These are phyloP conservation scores for Eupithecia abbreviata DNA, from an alignment of 2,888 invertebrate species.

Conservation along the genomic window DNA sequence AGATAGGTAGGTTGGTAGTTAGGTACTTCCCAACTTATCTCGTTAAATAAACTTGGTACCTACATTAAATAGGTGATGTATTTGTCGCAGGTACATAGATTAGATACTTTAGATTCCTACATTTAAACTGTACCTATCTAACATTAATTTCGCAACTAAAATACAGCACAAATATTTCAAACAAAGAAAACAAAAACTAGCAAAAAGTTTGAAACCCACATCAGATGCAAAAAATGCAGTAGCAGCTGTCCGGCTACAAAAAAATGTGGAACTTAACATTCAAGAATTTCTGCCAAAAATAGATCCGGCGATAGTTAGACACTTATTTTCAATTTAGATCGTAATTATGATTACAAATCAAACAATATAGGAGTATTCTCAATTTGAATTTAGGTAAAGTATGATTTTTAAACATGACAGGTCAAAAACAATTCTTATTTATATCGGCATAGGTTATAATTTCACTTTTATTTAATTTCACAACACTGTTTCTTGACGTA, in stretches of 20 bases:
- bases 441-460: conserved; percentile 6
- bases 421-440: not conserved
- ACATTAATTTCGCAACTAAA: not conserved
- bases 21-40: not conserved
- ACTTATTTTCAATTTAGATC: not conserved
- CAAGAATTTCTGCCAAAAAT: not conserved
- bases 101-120: not conserved
- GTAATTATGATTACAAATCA: not conserved
- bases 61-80: not conserved
- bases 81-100: not conserved
- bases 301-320: not conserved
- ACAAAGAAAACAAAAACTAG: not conserved
- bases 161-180: not conserved
- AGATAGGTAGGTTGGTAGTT: not conserved
- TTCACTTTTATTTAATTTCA: conserved; percentile 6
- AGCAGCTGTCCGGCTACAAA: not conserved
- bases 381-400: not conserved
- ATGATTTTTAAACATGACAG: not conserved
- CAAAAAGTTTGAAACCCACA: not conserved
- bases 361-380: not conserved
- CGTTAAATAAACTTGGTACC: not conserved
- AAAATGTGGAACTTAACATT: not conserved
- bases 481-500: not conserved
- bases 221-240: not conserved
- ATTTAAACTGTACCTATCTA: not conserved